A percentile compares a stretch with the other conserved stretches of the same genome.
Evolutionary conservation across 2,888 invertebrate species (phyloP).

Genomic region (Linyphia triangularis): DNA sequence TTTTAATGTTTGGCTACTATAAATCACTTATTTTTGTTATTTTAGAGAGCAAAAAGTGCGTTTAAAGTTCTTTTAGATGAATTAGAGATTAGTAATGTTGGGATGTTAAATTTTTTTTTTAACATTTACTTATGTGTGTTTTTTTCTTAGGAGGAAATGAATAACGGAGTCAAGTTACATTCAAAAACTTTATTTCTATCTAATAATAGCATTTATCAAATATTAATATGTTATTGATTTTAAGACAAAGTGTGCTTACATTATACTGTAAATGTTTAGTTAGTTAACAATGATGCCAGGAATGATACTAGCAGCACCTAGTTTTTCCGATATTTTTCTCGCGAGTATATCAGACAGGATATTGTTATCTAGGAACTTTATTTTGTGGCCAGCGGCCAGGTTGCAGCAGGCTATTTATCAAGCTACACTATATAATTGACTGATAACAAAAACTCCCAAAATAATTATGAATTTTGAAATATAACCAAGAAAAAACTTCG

Average conservation of each 20-base stretch:
- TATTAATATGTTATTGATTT: conserved; percentile 69
- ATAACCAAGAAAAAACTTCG: conserved; percentile 19
- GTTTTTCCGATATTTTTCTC: conserved; percentile 51
- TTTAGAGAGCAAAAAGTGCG: no score
- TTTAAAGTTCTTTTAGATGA: no score
- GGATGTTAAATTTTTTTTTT: no score
- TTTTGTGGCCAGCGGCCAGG: conserved; percentile 50
- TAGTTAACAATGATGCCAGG: conserved; percentile 71
- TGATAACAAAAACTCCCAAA: conserved; percentile 68
- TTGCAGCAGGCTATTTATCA: conserved; percentile 44
- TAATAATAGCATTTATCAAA: conserved; percentile 75
- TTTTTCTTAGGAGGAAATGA: not conserved
- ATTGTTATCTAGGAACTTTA: conserved; percentile 73
- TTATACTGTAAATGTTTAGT: conserved; percentile 64
- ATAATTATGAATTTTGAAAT: conserved; percentile 25
- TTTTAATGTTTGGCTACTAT: no score
- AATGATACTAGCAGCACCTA: conserved; percentile 62
- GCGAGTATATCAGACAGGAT: conserved; percentile 52
- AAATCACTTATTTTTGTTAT: no score
- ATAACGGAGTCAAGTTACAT: conserved; percentile 54
- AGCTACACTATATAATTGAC: conserved; percentile 57
- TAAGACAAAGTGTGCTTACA: conserved; percentile 67
- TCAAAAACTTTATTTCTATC: conserved; percentile 75
- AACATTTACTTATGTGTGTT: no score
- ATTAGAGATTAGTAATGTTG: no score